A percentile compares a stretch with the other conserved stretches of the same genome.
These are phyloP conservation scores for Apotomis betuletana DNA, from an alignment of 2,888 invertebrate species.

Conservation along the genomic window DNA sequence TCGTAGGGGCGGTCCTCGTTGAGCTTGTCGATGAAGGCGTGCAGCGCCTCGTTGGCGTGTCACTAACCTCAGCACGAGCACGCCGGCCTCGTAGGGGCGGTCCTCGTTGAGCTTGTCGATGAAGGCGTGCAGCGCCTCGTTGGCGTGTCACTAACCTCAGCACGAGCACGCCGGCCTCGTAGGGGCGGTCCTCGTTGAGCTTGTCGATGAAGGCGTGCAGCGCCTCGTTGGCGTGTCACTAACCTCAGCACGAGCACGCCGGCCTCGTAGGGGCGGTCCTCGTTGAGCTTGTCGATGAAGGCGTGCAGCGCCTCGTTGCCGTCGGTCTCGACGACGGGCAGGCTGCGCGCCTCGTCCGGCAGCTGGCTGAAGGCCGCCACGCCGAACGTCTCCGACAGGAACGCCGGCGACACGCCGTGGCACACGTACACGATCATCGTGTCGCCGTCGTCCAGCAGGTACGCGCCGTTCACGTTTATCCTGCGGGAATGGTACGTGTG, in stretches of 20 bases:
- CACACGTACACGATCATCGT: conserved; percentile 93
- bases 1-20: conserved; percentile 93
- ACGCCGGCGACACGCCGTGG: conserved; percentile 88
- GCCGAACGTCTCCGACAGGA: conserved; percentile 91
- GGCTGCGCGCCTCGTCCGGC: conserved; percentile 89
- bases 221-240: conserved; percentile 87
- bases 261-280: conserved; percentile 91
- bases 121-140: conserved; percentile 90
- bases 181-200: conserved; percentile 94
- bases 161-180: conserved; percentile 88
- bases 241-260: conserved; percentile 92
- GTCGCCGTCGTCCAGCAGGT: conserved; percentile 94
- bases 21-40: conserved; percentile 91
- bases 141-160: too few species aligned
- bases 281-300: conserved; percentile 92
- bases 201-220: conserved; percentile 91
- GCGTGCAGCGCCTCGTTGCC: conserved; percentile 89
- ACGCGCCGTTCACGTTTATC: conserved; percentile 92
- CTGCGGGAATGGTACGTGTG: conserved; percentile 51
- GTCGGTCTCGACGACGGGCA: conserved; percentile 90
- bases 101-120: conserved; percentile 92
- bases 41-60: conserved; percentile 89
- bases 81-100: conserved; percentile 89
- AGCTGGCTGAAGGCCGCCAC: conserved; percentile 88
- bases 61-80: too few species aligned